A percentile compares a stretch with the other conserved stretches of the same genome.
Conservation (phyloP, 2,797 vertebrate species). For the Eulemur albifrons region DNA sequence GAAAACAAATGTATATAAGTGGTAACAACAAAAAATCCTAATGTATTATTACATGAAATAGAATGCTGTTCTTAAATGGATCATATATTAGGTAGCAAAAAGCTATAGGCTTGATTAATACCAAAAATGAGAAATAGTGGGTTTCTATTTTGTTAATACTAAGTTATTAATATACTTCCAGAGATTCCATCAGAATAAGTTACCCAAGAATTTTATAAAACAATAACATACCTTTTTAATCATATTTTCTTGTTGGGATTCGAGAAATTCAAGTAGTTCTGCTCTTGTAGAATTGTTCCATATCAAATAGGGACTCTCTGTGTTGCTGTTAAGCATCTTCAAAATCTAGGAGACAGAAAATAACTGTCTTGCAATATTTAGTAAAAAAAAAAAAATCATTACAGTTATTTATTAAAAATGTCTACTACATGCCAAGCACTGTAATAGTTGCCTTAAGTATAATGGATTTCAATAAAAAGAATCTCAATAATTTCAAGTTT, state of each 20-base stretch:
- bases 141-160: background rate
- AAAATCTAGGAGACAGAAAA: constrained; percentile 88
- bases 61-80: background rate
- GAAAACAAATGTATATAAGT: background rate
- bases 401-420: background rate
- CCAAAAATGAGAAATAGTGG: background rate
- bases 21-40: background rate
- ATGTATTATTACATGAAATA: background rate
- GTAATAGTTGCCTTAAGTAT: background rate
- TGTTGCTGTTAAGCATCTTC: constrained; percentile 98
- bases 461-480: background rate
- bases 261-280: constrained; percentile 96
- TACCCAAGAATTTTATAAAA: background rate
- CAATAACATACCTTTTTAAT: constrained; percentile 91
- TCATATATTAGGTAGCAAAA: background rate
- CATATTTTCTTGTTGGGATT: constrained; percentile 95
- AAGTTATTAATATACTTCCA: background rate
- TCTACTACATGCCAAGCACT: background rate
- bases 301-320: constrained; percentile 97
- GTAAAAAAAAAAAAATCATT: background rate
- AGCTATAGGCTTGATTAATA: background rate
- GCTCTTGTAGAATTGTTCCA: constrained; percentile 98
- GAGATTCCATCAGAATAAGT: background rate
- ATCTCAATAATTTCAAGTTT: background rate
- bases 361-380: background rate